Conservation (phyloP, 2,113 vertebrate genomes). For the Gambusia affinis region DNA sequence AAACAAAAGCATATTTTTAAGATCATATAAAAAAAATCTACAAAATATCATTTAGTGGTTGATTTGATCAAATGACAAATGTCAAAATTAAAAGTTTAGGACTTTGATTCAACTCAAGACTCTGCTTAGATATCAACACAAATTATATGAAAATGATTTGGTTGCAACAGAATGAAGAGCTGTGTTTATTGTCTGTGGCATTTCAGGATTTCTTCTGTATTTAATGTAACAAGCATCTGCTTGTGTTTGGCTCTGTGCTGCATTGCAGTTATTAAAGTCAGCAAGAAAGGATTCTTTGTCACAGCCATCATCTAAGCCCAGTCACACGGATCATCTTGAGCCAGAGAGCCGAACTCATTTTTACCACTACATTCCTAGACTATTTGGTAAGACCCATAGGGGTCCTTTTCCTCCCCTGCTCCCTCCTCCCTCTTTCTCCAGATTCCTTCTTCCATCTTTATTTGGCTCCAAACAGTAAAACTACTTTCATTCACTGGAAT, state of each 20-base stretch:
- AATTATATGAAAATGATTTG: constrained; percentile 6
- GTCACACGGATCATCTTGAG: constrained; percentile 83
- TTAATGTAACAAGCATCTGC: constrained; percentile 67
- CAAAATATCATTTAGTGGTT: no score
- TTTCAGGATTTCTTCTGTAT: constrained; percentile 36
- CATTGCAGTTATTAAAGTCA: constrained; percentile 79
- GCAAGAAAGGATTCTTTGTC: constrained; percentile 89
- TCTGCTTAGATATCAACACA: neutral
- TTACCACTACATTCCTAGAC: constrained; percentile 80
- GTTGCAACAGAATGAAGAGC: neutral
- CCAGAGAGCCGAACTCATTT: constrained; percentile 81
- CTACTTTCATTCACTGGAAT: constrained; percentile 21
- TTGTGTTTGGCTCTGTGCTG: constrained; percentile 62
- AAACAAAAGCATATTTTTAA: no score
- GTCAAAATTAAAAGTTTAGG: no score
- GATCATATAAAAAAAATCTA: no score
- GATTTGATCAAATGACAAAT: no score
- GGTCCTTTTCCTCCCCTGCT: constrained; percentile 52
- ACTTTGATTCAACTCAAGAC: no score
- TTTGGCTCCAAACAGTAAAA: constrained; percentile 36
- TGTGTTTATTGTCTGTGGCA: constrained; percentile 20
- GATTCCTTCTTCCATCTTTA: constrained; percentile 60
- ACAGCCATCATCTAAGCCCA: constrained; percentile 73
- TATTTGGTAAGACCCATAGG: constrained; percentile 77
- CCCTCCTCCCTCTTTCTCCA: constrained; percentile 36